Percentiles rank a stretch among this genome's conserved stretches.
phyloP scores from a whole-genome alignment of 2,113 vertebrate genomes.

The Rhinopomastus cyanomelas region DNA sequence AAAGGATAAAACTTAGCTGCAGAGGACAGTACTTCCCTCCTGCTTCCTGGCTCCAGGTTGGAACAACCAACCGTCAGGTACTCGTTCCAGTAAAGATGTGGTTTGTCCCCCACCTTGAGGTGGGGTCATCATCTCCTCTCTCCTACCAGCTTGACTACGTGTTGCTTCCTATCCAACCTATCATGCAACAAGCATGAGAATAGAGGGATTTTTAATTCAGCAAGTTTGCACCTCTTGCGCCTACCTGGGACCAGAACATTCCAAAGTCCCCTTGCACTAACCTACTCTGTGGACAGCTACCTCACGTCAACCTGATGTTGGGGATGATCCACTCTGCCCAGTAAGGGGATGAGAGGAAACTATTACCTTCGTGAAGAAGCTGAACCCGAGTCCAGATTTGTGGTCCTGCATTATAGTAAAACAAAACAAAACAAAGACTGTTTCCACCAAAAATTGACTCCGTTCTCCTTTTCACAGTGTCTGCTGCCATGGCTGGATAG shows the following conservation, averaged over 20 bases:
- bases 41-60: background rate
- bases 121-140: background rate
- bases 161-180: background rate
- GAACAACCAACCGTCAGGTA: background rate
- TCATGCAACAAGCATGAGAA: background rate
- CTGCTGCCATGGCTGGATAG: background rate
- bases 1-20: background rate
- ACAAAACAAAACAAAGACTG: rapidly evolving
- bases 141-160: background rate
- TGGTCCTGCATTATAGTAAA: background rate
- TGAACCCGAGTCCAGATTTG: background rate
- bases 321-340: background rate
- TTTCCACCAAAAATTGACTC: background rate
- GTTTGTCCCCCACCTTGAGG: background rate
- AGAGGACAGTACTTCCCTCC: background rate
- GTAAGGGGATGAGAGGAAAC: background rate
- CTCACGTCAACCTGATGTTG: background rate
- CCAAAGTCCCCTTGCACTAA: background rate
- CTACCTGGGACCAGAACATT: background rate
- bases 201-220: background rate
- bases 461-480: background rate
- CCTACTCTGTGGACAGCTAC: background rate
- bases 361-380: background rate
- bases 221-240: background rate
- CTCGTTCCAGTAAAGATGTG: no score